Percentiles rank a stretch among this genome's conserved stretches.
These are phyloP conservation scores for Perca flavescens DNA, from an alignment of 2,113 vertebrate species.

Conservation along the genomic window DNA sequence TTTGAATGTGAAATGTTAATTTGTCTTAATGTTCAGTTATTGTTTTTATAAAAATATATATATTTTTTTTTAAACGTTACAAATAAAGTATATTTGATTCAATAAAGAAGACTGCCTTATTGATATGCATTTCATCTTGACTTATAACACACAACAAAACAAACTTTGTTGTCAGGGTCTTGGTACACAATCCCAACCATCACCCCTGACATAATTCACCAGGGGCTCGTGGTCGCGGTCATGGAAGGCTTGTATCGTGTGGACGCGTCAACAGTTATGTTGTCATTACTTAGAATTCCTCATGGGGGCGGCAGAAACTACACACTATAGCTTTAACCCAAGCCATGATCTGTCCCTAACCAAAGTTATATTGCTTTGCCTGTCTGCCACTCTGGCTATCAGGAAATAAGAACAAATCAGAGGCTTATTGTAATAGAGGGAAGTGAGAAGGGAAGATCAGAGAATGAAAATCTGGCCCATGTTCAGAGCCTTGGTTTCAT, in stretches of 20 bases:
- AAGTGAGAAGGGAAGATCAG: slow-evolving; percentile 66
- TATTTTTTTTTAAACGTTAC: too few species aligned
- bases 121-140: slow-evolving; percentile 25
- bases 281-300: too few species aligned
- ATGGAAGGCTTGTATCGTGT: too few species aligned
- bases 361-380: background rate
- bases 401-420: slow-evolving; percentile 25
- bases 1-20: too few species aligned
- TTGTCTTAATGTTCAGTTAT: too few species aligned
- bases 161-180: background rate
- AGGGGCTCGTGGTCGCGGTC: too few species aligned
- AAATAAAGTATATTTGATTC: background rate
- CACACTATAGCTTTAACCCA: background rate
- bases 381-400: slow-evolving; percentile 26
- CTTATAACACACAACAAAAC: slow-evolving; percentile 13
- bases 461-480: slow-evolving; percentile 67
- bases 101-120: slow-evolving; percentile 1
- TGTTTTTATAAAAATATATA: too few species aligned
- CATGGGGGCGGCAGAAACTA: too few species aligned
- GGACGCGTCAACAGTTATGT: too few species aligned
- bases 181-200: background rate
- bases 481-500: slow-evolving; percentile 73
- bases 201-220: background rate
- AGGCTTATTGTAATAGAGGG: slow-evolving; percentile 37
- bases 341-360: background rate